These are phyloP conservation scores for Eclectus roratus DNA, from an alignment of 2,113 vertebrate species.

Conservation along the genomic window DNA sequence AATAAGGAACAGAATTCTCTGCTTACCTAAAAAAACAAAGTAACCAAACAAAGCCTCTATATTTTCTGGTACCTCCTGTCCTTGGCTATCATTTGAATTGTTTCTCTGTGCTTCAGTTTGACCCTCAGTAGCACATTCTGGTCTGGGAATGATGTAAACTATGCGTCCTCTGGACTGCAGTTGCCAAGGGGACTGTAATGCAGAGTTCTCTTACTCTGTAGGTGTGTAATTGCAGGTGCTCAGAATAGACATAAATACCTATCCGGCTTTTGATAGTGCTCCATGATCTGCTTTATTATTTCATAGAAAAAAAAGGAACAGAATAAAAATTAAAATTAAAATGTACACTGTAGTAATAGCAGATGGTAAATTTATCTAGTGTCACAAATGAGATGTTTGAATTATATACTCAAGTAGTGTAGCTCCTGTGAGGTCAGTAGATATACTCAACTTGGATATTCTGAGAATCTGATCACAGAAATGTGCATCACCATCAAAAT, in stretches of 20 bases:
- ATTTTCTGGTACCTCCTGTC: background rate
- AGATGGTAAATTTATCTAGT: background rate
- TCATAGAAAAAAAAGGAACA: background rate
- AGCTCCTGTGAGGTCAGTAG: background rate
- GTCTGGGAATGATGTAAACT: background rate
- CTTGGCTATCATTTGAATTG: background rate
- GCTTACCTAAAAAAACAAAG: background rate
- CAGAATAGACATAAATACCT: slow-evolving; percentile 8
- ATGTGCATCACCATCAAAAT: background rate
- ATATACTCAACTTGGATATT: background rate
- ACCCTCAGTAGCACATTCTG: background rate
- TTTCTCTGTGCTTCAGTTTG: background rate
- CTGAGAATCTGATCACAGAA: background rate
- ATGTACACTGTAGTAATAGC: background rate
- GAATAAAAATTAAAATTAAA: background rate
- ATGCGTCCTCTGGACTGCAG: background rate
- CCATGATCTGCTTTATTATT: background rate
- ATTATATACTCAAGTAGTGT: background rate
- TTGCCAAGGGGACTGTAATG: slow-evolving; percentile 20
- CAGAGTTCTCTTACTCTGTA: background rate
- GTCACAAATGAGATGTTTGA: background rate
- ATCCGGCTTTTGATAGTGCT: background rate
- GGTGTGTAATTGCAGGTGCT: slow-evolving; percentile 23
- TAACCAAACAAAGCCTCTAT: background rate
- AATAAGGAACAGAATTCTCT: background rate